Evolutionary conservation across 2,797 vertebrate species (phyloP).

Genomic region (Lophotriccus pileatus): DNA sequence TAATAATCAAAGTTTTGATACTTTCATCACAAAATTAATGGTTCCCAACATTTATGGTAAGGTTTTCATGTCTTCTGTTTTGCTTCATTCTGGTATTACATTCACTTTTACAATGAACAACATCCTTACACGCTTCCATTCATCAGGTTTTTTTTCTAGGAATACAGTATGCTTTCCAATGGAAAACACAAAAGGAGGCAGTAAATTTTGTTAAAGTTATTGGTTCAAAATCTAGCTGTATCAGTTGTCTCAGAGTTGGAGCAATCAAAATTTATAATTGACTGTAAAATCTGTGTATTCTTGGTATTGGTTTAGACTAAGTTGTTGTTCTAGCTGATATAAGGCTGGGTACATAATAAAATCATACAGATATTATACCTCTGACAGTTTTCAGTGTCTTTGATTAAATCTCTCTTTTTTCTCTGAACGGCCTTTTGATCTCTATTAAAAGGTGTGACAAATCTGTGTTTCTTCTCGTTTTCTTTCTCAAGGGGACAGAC

Average conservation of each 20-base stretch:
- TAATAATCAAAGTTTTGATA: not conserved
- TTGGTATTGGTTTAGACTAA: not conserved
- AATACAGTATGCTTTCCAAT: not conserved
- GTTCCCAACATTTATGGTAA: not conserved
- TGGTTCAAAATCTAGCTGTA: not conserved
- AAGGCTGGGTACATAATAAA: not conserved
- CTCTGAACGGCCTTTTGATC: constrained; percentile 21
- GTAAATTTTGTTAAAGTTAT: not conserved
- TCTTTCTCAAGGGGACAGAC: constrained; percentile 86
- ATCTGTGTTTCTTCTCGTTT: constrained; percentile 48
- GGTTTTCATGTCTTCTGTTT: not conserved
- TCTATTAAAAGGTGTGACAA: constrained; percentile 50
- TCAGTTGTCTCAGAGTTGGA: not conserved
- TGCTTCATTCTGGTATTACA: not conserved
- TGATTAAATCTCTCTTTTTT: constrained; percentile 53
- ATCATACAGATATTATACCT: not conserved
- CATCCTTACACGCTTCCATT: not conserved
- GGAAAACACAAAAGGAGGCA: not conserved
- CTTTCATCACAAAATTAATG: not conserved
- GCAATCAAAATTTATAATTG: not conserved
- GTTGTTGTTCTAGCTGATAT: not conserved
- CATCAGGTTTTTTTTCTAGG: not conserved
- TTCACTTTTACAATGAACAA: not conserved
- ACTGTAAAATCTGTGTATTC: not conserved
- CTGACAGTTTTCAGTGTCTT: not conserved